Percentiles rank a stretch among this genome's conserved stretches.
Conservation (phyloP, 2,113 vertebrate species). For the Nipponia nippon region DNA sequence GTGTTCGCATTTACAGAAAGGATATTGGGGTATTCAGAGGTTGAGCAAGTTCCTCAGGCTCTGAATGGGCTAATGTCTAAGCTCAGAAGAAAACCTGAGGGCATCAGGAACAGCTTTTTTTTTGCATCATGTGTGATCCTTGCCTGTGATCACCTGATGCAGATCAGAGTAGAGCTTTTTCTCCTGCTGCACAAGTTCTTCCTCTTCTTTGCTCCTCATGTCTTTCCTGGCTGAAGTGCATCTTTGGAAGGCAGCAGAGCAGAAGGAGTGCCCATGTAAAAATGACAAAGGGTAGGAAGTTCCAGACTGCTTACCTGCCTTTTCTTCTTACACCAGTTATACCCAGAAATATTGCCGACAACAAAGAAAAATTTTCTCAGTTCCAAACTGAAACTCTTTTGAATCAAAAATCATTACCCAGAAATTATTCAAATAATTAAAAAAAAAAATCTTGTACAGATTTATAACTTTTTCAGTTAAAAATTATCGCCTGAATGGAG, state of each 20-base stretch:
- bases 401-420: not conserved
- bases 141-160: not conserved
- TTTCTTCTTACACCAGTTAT: not conserved
- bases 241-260: not conserved
- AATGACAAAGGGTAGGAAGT: not conserved
- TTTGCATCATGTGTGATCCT: not conserved
- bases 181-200: not conserved
- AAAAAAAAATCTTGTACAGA: not conserved
- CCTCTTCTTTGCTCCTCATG: not conserved
- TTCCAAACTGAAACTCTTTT: not conserved
- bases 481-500: not conserved
- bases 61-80: not conserved
- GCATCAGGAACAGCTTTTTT: not conserved
- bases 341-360: not conserved
- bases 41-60: not conserved
- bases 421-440: not conserved
- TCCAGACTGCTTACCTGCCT: not conserved
- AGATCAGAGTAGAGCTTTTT: not conserved
- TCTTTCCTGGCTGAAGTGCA: not conserved
- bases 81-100: not conserved
- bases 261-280: not conserved
- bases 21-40: not conserved
- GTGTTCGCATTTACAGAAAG: not conserved
- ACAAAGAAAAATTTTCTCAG: not conserved
- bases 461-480: not conserved